A percentile compares a stretch with the other conserved stretches of the same genome.
These are phyloP conservation scores for Neopipo cinnamomea DNA, from an alignment of 2,113 vertebrate genomes.

Conservation along the genomic window DNA sequence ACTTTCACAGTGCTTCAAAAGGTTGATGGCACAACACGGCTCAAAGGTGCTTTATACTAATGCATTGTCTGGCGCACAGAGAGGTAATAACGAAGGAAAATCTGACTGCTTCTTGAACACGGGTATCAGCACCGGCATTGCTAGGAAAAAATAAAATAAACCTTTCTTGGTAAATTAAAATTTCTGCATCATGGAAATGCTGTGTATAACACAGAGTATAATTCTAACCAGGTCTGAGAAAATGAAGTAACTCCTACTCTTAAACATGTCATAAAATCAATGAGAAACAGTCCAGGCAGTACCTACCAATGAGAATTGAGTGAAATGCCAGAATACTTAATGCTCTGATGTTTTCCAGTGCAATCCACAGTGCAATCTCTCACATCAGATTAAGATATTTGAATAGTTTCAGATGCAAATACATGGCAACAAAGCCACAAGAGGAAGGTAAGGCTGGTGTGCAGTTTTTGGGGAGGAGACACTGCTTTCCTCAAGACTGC, in stretches of 20 bases:
- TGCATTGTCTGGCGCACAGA: not conserved
- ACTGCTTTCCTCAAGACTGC: not conserved
- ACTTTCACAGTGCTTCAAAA: not conserved
- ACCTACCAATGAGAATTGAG: not conserved
- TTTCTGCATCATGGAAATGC: not conserved
- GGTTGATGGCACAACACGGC: not conserved
- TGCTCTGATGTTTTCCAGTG: not conserved
- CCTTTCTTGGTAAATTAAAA: not conserved
- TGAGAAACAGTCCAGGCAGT: not conserved
- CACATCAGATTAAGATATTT: not conserved
- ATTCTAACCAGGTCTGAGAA: not conserved
- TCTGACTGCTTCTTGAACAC: not conserved
- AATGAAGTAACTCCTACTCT: not conserved
- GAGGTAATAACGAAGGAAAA: not conserved
- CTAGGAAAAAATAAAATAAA: not conserved
- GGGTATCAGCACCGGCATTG: not conserved
- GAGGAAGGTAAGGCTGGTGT: not conserved
- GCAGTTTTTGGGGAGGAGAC: not conserved
- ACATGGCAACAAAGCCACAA: not conserved
- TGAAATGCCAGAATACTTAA: not conserved
- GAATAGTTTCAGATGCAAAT: not conserved
- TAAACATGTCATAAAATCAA: not conserved
- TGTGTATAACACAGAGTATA: not conserved
- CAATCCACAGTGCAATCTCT: not conserved
- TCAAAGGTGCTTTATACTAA: constrained; percentile 5